Conservation (phyloP, 92 coral and sea anemone species). For the Anthopleura xanthogrammica region DNA sequence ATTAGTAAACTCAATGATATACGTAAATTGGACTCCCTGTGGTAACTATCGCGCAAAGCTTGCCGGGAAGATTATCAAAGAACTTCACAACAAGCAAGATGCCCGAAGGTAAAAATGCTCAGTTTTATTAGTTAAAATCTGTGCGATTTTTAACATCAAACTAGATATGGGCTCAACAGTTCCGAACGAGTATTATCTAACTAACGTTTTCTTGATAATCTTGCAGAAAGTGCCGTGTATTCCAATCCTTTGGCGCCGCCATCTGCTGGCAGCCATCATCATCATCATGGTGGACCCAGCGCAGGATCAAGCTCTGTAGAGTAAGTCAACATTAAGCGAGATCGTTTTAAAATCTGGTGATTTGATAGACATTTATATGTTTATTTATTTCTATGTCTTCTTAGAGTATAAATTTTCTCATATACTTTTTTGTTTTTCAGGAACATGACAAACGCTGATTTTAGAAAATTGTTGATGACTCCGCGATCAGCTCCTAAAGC, state of each 20-base stretch:
- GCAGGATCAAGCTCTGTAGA: constrained; percentile 4
- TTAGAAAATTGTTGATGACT: constrained; percentile 95
- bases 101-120: constrained; percentile 49
- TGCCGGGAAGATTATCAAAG: background rate
- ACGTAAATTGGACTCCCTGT: background rate
- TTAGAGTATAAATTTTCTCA: background rate
- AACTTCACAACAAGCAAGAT: constrained; percentile 25
- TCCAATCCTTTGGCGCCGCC: constrained; percentile 97
- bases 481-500: constrained; percentile 89
- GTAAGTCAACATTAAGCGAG: background rate
- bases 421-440: constrained; percentile 22
- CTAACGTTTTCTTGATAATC: constrained; percentile 6
- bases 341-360: background rate
- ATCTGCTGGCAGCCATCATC: constrained; percentile 35
- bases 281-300: constrained; percentile 30
- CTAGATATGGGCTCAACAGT: background rate
- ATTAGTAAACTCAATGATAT: background rate
- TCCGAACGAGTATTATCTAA: background rate
- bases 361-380: background rate
- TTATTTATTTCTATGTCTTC: background rate
- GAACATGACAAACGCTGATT: constrained; percentile 96
- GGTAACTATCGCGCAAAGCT: constrained; percentile 8
- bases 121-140: background rate
- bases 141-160: background rate
- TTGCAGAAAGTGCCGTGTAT: constrained; percentile 66